Evolutionary conservation across 1,140 invertebrate genomes (phyloP).

Genomic region (Drosophila punjabiensis): DNA sequence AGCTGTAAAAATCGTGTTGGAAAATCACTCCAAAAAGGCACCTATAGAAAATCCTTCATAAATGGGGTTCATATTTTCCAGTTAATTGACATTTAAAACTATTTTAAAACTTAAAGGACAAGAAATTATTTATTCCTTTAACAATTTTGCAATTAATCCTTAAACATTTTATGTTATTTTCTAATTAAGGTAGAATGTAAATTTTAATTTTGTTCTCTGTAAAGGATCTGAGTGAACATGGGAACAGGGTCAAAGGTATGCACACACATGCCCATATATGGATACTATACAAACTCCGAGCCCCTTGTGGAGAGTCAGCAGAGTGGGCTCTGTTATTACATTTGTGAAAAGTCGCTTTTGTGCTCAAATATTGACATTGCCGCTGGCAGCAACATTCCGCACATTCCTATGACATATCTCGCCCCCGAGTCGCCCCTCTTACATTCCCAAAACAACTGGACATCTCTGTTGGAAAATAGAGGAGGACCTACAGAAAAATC

Average conservation of each 20-base stretch:
- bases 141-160: no score
- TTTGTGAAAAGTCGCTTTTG: conserved; percentile 46
- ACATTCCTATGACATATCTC: conserved; percentile 9
- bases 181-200: no score
- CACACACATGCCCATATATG: conserved; percentile 1
- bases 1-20: no score
- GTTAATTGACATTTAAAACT: no score
- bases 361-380: conserved; percentile 56
- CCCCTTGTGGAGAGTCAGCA: neutral
- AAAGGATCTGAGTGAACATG: neutral
- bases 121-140: no score
- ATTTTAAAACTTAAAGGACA: no score
- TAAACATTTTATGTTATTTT: no score
- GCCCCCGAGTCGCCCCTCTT: neutral
- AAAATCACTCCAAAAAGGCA: no score
- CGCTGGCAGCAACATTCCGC: conserved; percentile 22
- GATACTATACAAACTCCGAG: neutral
- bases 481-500: conserved; percentile 9
- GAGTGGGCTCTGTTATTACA: conserved; percentile 20
- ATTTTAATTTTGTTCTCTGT: neutral
- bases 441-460: conserved; percentile 14
- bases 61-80: no score
- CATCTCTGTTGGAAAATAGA: conserved; percentile 7
- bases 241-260: conserved; percentile 15
- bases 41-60: no score